Evolutionary conservation across 2,797 vertebrate genomes (phyloP).

Genomic region (Phataginus tetradactyla): DNA sequence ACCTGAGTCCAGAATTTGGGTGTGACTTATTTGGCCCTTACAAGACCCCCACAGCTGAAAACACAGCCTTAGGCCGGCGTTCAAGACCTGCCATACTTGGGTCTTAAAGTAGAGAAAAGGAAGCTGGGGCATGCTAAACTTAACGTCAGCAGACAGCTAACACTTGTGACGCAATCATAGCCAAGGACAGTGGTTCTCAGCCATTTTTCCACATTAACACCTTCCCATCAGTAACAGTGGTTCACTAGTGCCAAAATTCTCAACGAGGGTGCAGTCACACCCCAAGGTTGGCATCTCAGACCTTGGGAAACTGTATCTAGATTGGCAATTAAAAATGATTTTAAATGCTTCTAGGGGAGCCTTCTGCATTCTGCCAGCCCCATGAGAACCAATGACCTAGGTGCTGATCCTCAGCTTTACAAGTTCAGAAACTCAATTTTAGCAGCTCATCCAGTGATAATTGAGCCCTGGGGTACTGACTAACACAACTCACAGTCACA

Average conservation of each 20-base stretch:
- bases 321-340: background rate
- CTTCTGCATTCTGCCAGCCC: background rate
- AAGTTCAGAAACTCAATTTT: constrained; percentile 57
- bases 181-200: background rate
- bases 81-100: background rate
- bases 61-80: background rate
- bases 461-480: constrained; percentile 31
- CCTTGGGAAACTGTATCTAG: background rate
- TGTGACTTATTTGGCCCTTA: background rate
- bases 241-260: background rate
- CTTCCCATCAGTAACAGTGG: background rate
- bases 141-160: background rate
- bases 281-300: background rate
- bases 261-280: background rate
- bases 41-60: background rate
- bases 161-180: background rate
- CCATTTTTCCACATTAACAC: background rate
- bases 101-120: background rate
- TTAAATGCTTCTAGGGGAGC: background rate
- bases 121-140: background rate
- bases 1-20: background rate
- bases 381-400: background rate
- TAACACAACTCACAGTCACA: constrained; percentile 37
- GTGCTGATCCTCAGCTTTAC: background rate
- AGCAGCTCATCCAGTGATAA: constrained; percentile 48